These are phyloP conservation scores for Onychorhynchus coronatus DNA, from an alignment of 2,113 vertebrate genomes.

Conservation along the genomic window DNA sequence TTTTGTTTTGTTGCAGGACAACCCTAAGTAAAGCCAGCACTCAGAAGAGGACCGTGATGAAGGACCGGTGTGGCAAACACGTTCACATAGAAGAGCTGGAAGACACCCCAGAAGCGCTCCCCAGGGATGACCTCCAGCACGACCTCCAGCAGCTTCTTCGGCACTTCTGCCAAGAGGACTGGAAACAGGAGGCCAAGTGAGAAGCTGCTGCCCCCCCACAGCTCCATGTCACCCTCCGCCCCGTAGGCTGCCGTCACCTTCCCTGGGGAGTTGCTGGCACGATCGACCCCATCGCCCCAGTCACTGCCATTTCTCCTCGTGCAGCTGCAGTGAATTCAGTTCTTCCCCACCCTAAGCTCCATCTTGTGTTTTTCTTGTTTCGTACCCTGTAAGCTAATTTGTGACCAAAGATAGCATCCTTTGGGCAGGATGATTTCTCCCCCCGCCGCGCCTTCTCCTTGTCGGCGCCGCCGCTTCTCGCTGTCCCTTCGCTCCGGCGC, in stretches of 20 bases:
- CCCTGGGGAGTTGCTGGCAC: not conserved
- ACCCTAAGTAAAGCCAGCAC: constrained; percentile 86
- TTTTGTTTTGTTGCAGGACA: constrained; percentile 73
- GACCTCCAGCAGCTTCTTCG: constrained; percentile 89
- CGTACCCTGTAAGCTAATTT: constrained; percentile 78
- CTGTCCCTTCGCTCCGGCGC: constrained; percentile 59
- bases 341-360: not conserved
- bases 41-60: constrained; percentile 95
- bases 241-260: constrained; percentile 2
- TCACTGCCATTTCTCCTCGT: constrained; percentile 50
- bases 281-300: constrained; percentile 2
- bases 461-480: constrained; percentile 15
- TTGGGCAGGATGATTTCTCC: constrained; percentile 68
- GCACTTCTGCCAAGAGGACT: constrained; percentile 81
- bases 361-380: constrained; percentile 31
- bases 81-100: constrained; percentile 87
- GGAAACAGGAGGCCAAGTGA: constrained; percentile 72
- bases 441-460: constrained; percentile 46
- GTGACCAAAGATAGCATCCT: constrained; percentile 94
- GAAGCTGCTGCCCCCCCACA: constrained; percentile 57
- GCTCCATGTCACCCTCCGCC: constrained; percentile 41
- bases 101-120: constrained; percentile 81
- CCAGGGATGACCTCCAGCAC: constrained; percentile 84
- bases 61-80: constrained; percentile 82
- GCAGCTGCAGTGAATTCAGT: constrained; percentile 51